Evolutionary conservation across 2,113 vertebrate genomes (phyloP).

Genomic region (Rhynchomys soricoides): DNA sequence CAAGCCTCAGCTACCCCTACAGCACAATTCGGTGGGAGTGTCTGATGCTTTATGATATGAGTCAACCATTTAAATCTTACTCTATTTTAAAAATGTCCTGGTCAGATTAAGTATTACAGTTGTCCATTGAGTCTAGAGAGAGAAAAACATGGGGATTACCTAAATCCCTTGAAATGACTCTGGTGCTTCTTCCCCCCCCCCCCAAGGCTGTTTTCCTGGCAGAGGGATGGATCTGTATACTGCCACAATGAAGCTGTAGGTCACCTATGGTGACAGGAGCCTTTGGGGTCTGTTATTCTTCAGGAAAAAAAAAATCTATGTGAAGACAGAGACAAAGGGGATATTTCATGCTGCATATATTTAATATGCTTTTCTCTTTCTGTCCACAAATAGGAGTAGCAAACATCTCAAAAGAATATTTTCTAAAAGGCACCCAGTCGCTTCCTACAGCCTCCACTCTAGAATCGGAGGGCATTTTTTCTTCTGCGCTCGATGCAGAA

Average conservation of each 20-base stretch:
- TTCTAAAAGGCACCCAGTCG: not conserved
- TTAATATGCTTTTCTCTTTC: not conserved
- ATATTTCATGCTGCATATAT: not conserved
- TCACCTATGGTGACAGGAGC: not conserved
- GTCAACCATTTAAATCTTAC: not conserved
- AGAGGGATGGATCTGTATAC: not conserved
- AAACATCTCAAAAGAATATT: not conserved
- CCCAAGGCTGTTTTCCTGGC: not conserved
- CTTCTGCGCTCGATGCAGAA: not conserved
- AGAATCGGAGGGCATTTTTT: not conserved
- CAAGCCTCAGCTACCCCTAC: too few species aligned
- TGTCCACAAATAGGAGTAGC: not conserved
- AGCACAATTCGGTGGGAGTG: not conserved
- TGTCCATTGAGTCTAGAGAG: not conserved
- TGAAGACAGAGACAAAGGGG: not conserved
- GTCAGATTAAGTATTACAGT: not conserved
- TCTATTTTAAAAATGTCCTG: not conserved
- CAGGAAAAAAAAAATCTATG: not conserved
- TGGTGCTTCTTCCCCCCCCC: not conserved
- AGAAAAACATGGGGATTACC: not conserved
- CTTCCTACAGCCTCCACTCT: too few species aligned
- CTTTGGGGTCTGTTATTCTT: not conserved
- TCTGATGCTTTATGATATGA: not conserved
- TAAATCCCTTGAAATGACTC: conserved; percentile 15
- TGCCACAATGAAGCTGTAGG: not conserved